These are phyloP conservation scores for Medauroidea extradentata DNA, from an alignment of 1,140 invertebrate genomes.

Conservation along the genomic window DNA sequence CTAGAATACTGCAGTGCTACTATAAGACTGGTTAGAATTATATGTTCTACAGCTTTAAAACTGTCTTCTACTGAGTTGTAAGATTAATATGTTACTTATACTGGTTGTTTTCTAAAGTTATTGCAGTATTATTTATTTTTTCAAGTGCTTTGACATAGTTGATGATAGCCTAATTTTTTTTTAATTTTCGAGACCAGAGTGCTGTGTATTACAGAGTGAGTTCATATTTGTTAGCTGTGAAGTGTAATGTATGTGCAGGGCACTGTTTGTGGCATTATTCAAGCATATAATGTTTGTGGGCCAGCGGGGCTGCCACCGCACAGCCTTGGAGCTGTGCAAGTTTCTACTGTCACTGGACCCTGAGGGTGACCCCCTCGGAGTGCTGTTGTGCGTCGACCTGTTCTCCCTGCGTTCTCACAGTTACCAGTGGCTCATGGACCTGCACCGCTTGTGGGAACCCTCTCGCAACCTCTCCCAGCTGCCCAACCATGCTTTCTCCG, in stretches of 20 bases:
- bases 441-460: conserved; percentile 61
- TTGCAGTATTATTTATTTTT: too few relatives aligned
- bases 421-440: conserved; percentile 74
- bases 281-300: conserved; percentile 80
- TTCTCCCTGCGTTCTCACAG: conserved; percentile 78
- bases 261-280: conserved; percentile 79
- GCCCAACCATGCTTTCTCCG: conserved; percentile 84
- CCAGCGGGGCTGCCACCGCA: conserved; percentile 73
- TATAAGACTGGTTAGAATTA: too few relatives aligned
- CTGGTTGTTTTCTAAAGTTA: too few relatives aligned
- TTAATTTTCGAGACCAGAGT: too few relatives aligned
- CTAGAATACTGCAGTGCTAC: too few relatives aligned
- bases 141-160: too few relatives aligned
- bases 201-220: too few relatives aligned
- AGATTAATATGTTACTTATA: too few relatives aligned
- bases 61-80: too few relatives aligned
- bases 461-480: conserved; percentile 69
- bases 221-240: too few relatives aligned
- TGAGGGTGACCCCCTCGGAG: conserved; percentile 75
- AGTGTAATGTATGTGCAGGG: conserved; percentile 47
- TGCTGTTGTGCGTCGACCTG: conserved; percentile 79
- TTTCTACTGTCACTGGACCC: conserved; percentile 75
- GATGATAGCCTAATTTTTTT: too few relatives aligned
- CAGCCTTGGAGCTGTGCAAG: conserved; percentile 76
- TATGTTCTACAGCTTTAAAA: too few relatives aligned